A percentile compares a stretch with the other conserved stretches of the same genome.
Evolutionary conservation across 2,113 vertebrate species (phyloP).

Genomic region (Oreocharis arfaki): DNA sequence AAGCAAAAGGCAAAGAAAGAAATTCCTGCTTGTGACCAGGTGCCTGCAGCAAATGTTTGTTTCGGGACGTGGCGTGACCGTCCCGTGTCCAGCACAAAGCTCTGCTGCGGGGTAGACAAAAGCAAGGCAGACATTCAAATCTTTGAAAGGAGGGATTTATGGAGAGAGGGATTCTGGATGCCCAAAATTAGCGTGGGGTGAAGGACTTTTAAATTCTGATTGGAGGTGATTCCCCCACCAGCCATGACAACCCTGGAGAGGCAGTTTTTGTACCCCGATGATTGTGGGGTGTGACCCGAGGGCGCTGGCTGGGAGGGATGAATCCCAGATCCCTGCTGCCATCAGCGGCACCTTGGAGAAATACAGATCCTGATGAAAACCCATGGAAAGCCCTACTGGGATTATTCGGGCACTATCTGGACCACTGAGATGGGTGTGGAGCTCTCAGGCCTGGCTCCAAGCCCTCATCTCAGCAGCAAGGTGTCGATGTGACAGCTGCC

Average conservation of each 20-base stretch:
- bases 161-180: not conserved
- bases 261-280: not conserved
- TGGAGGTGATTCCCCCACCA: not conserved
- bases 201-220: not conserved
- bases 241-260: not conserved
- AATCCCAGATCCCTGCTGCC: not conserved
- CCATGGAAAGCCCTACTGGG: not conserved
- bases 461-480: not conserved
- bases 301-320: not conserved
- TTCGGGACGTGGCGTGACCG: accelerated
- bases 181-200: not conserved
- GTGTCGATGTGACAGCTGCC: not conserved
- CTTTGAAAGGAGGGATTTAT: not conserved
- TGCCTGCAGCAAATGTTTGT: not conserved
- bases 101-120: not conserved
- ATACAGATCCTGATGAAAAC: not conserved
- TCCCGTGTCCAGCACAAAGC: not conserved
- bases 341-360: not conserved
- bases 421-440: not conserved
- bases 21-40: not conserved
- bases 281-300: not conserved
- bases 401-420: not conserved
- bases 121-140: not conserved
- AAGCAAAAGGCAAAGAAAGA: not conserved
- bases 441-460: not conserved